phyloP scores from a whole-genome alignment of 2,113 vertebrate genomes.

The Lepus americanus region DNA sequence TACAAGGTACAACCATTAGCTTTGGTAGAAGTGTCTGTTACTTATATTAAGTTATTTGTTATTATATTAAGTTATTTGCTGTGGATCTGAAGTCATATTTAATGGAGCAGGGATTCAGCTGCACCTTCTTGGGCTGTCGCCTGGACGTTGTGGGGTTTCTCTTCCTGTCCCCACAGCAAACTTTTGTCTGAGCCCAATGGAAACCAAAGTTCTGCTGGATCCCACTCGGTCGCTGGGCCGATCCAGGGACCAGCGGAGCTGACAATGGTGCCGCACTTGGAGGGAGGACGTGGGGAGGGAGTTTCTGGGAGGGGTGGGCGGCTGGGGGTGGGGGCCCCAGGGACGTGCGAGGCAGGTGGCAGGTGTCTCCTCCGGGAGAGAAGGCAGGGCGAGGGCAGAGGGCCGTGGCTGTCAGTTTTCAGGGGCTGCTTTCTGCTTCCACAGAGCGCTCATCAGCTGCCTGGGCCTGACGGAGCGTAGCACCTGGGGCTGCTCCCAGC shows the following conservation, averaged over 20 bases:
- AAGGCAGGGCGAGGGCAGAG: not conserved
- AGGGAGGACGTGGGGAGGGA: not conserved
- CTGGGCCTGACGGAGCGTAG: not conserved
- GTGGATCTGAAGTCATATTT: not conserved
- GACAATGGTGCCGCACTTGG: not conserved
- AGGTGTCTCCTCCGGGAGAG: not conserved
- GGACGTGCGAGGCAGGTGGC: not conserved
- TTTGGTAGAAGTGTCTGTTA: not conserved
- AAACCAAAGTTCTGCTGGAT: not conserved
- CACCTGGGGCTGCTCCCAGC: not conserved
- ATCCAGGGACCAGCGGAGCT: rapidly evolving
- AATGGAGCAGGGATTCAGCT: not conserved
- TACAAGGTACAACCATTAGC: not conserved
- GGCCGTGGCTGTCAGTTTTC: not conserved
- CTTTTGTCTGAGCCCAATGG: not conserved
- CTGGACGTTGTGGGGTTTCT: not conserved
- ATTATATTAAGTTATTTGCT: not conserved
- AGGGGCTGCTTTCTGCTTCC: not conserved
- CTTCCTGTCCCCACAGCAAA: not conserved
- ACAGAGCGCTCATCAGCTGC: not conserved
- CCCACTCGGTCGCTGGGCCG: not conserved
- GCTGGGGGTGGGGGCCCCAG: not conserved
- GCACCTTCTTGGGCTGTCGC: not conserved
- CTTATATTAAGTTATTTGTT: not conserved
- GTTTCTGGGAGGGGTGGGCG: rapidly evolving